phyloP scores from a whole-genome alignment of 2,113 vertebrate genomes.

The Ramphastos sulfuratus region DNA sequence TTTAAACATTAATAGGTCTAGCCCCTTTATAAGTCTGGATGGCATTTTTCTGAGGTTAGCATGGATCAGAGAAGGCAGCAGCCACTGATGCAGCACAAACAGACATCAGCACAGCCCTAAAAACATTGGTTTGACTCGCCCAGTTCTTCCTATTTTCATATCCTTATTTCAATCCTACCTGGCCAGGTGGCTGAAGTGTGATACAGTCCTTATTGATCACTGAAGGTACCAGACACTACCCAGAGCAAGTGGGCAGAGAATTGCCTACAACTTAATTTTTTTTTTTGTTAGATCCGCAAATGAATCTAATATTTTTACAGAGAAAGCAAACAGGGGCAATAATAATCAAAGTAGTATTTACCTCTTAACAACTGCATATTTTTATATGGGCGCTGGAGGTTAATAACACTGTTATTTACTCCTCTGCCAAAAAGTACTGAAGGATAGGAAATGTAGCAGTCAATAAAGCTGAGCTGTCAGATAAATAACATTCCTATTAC shows the following conservation, averaged over 20 bases:
- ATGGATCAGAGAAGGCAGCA: background rate
- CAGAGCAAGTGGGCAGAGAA: background rate
- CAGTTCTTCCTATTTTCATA: background rate
- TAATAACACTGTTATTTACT: slow-evolving; percentile 84
- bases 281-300: slow-evolving; percentile 43
- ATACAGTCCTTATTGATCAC: background rate
- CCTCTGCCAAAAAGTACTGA: slow-evolving; percentile 79
- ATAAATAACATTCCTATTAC: slow-evolving; percentile 83
- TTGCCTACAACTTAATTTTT: slow-evolving; percentile 37
- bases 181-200: background rate
- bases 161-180: background rate
- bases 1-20: background rate
- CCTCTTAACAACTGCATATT: slow-evolving; percentile 81
- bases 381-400: slow-evolving; percentile 79
- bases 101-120: background rate
- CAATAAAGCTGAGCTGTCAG: slow-evolving; percentile 81
- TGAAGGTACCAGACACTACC: background rate
- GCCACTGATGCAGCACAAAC: background rate
- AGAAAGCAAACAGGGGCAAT: slow-evolving; percentile 72
- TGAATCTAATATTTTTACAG: slow-evolving; percentile 66
- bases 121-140: background rate
- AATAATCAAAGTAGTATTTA: slow-evolving; percentile 82
- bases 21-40: background rate
- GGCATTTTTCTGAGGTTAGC: background rate
- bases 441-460: slow-evolving; percentile 79